Evolutionary conservation across 2,113 vertebrate species (phyloP).

Genomic region (Rhynchopsitta pachyrhyncha): DNA sequence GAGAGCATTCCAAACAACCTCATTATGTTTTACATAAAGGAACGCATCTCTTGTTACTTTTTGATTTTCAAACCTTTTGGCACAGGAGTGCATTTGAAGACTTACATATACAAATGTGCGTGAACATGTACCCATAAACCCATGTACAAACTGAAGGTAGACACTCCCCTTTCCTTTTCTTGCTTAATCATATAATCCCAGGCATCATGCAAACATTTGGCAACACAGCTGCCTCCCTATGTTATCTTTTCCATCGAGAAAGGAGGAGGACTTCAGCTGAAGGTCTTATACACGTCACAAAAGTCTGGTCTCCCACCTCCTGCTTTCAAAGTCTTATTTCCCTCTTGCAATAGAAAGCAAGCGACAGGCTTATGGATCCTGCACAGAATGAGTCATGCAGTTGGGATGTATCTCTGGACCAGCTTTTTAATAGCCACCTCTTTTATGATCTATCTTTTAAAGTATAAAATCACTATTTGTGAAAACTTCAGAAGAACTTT

Average conservation of each 20-base stretch:
- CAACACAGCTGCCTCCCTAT: neutral
- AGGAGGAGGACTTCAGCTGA: neutral
- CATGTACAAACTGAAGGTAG: neutral
- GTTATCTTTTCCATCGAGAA: neutral
- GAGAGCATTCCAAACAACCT: neutral
- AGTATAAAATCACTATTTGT: neutral
- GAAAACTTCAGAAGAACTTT: neutral
- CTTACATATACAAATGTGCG: accelerated
- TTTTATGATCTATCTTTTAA: neutral
- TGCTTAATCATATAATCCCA: neutral
- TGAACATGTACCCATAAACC: accelerated
- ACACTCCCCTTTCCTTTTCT: neutral
- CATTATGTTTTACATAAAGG: neutral
- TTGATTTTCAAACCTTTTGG: neutral
- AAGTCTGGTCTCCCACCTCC: neutral
- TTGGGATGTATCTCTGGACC: neutral
- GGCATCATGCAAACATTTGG: neutral
- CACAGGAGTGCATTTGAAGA: neutral
- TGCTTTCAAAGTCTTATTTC: neutral
- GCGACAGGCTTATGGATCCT: neutral
- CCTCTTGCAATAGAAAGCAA: neutral
- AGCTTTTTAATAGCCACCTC: neutral
- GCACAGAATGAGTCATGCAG: neutral
- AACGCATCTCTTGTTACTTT: neutral
- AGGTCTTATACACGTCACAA: accelerated